Percentiles rank a stretch among this genome's conserved stretches.
Conservation (phyloP, 1,140 invertebrate genomes). For the Contarinia nasturtii region DNA sequence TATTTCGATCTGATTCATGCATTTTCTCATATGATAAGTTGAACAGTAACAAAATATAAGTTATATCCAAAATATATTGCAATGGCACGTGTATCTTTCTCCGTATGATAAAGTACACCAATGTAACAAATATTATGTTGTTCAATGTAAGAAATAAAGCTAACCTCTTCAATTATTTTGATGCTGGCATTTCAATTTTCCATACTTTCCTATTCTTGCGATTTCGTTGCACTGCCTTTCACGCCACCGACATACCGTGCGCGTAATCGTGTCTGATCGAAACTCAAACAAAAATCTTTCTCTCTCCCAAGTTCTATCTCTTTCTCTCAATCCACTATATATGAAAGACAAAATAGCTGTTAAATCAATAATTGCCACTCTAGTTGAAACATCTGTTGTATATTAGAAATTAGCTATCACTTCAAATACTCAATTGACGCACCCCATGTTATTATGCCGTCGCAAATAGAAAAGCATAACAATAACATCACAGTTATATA, state of each 20-base stretch:
- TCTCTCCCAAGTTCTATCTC: neutral
- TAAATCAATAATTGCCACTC: slow-evolving; percentile 3
- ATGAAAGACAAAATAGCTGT: neutral
- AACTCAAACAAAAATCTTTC: neutral
- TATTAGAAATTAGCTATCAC: slow-evolving; percentile 2
- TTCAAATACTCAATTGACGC: slow-evolving; percentile 1
- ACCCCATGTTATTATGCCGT: neutral
- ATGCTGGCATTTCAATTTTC: neutral
- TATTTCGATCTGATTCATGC: too few species aligned
- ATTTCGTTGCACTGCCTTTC: neutral
- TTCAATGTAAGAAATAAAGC: too few species aligned
- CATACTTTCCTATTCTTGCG: neutral
- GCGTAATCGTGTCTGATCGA: neutral
- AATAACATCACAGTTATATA: too few species aligned
- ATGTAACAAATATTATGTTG: too few species aligned
- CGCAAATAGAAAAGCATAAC: too few species aligned
- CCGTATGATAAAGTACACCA: too few species aligned
- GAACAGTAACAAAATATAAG: neutral
- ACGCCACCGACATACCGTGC: neutral
- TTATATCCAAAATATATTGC: neutral
- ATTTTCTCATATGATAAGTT: neutral
- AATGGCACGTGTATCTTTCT: too few species aligned
- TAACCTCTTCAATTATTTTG: too few species aligned
- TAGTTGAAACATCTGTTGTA: slow-evolving; percentile 2
- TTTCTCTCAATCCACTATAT: neutral